Evolutionary conservation across 2,888 invertebrate genomes (phyloP).

Genomic region (Folsomia manolachei): DNA sequence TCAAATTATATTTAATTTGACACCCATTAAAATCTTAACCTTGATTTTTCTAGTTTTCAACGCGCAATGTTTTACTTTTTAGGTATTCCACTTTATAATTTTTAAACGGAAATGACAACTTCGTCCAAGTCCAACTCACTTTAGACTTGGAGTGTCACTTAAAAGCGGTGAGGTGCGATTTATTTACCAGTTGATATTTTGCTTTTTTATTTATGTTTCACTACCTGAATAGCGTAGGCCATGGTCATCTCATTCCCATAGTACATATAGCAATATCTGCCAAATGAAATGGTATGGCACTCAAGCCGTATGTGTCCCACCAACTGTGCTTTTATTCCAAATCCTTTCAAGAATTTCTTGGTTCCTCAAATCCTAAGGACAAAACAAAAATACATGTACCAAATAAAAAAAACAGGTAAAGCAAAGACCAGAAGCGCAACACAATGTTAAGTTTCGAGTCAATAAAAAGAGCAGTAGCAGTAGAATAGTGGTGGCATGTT

Average conservation of each 20-base stretch:
- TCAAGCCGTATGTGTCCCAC: too few relatives aligned
- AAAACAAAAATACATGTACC: neutral
- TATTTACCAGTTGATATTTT: neutral
- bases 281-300: too few relatives aligned
- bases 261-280: too few relatives aligned
- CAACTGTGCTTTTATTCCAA: conserved; percentile 5
- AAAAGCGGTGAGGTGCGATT: neutral
- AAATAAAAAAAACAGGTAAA: neutral
- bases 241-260: neutral
- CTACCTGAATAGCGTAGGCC: neutral
- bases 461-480: conserved; percentile 3
- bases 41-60: conserved; percentile 8
- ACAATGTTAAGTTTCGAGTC: neutral
- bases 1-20: neutral
- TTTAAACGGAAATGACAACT: conserved; percentile 1
- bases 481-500: too few relatives aligned
- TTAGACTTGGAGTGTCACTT: too few relatives aligned
- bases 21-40: neutral
- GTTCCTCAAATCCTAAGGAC: neutral
- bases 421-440: neutral
- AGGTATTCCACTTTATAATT: conserved; percentile 1
- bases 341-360: conserved; percentile 4
- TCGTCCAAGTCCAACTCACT: neutral
- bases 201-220: too few relatives aligned
- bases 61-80: neutral